Conservation (phyloP, 2,888 invertebrate genomes). For the Metacarcinus magister region DNA sequence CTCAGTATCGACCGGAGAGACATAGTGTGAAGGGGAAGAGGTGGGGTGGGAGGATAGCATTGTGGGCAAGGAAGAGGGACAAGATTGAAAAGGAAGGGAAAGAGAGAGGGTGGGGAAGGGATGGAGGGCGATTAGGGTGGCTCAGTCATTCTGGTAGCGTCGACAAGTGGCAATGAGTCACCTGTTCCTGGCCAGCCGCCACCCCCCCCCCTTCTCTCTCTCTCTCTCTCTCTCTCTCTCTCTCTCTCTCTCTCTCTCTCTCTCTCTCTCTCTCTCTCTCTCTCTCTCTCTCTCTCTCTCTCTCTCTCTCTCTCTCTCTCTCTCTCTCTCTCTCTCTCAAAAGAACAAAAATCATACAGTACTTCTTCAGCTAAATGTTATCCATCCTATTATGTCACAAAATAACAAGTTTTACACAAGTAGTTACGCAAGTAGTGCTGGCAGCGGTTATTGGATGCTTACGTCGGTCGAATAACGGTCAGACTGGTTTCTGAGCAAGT, state of each 20-base stretch:
- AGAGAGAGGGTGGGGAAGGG: background rate
- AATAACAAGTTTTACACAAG: background rate
- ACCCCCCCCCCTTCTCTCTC: too few species aligned
- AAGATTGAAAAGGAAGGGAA: slow-evolving; percentile 14
- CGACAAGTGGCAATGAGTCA: background rate
- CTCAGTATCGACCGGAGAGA: background rate
- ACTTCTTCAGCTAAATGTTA: background rate
- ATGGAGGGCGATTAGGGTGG: background rate
- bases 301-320: too few species aligned
- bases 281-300: too few species aligned
- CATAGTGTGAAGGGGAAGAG: background rate
- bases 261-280: too few species aligned
- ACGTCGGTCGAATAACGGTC: background rate
- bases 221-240: too few species aligned
- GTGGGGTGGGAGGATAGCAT: background rate
- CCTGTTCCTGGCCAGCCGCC: background rate
- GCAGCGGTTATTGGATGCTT: background rate
- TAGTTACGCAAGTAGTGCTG: background rate
- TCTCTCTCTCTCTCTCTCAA: too few species aligned
- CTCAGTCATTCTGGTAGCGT: background rate
- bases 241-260: too few species aligned
- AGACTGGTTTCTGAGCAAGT: background rate
- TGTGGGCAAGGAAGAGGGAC: background rate
- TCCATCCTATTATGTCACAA: background rate
- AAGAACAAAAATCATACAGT: too few species aligned